phyloP scores from a whole-genome alignment of 2,888 invertebrate species.

The Meiosimyza decipiens region DNA sequence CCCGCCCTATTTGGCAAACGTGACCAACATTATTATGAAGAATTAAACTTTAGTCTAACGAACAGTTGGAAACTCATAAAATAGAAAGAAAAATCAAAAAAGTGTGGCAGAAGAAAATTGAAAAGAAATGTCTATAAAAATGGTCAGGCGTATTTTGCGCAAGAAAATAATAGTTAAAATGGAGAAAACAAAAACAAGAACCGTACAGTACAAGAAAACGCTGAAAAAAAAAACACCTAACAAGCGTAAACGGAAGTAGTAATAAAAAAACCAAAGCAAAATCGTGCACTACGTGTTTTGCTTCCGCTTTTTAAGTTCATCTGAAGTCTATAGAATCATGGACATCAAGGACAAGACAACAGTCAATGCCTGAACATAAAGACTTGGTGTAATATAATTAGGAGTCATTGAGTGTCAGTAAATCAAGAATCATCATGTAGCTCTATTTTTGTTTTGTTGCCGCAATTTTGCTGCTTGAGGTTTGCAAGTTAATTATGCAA shows the following conservation, averaged over 20 bases:
- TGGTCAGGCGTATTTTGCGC: background rate
- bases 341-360: too few species aligned
- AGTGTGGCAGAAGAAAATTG: conserved; percentile 9
- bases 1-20: conserved; percentile 27
- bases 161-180: background rate
- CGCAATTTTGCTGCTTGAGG: too few species aligned
- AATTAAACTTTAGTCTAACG: conserved; percentile 25
- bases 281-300: conserved; percentile 22
- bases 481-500: too few species aligned
- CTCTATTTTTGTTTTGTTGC: too few species aligned
- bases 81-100: background rate
- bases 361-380: background rate
- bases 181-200: background rate
- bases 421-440: too few species aligned
- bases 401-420: too few species aligned
- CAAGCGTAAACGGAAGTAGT: conserved; percentile 17
- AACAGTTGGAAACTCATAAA: conserved; percentile 2
- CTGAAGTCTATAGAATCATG: too few species aligned
- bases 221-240: background rate
- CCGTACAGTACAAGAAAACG: background rate
- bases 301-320: background rate
- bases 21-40: conserved; percentile 33
- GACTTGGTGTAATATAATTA: conserved; percentile 6
- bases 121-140: conserved; percentile 16
- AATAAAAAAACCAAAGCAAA: conserved; percentile 12